These are phyloP conservation scores for Ceratoteleas bidentatus DNA, from an alignment of 1,140 invertebrate species.

Conservation along the genomic window DNA sequence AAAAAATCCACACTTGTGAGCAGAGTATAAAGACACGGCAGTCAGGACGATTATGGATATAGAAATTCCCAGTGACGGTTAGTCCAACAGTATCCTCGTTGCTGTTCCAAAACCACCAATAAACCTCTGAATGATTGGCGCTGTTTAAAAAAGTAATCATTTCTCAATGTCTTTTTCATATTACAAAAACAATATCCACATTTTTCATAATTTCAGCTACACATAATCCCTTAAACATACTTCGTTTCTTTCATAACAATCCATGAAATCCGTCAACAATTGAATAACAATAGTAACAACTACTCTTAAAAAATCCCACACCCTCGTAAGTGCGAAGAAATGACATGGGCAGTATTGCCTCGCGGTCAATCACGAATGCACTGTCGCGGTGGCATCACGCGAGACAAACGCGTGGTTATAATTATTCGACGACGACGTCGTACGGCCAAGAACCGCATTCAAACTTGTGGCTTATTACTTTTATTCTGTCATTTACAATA, in stretches of 20 bases:
- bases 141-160: too few relatives aligned
- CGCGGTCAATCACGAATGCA: constrained; percentile 13
- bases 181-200: constrained; percentile 41
- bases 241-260: too few relatives aligned
- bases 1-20: too few relatives aligned
- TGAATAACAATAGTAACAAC: constrained; percentile 59
- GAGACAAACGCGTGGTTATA: constrained; percentile 28
- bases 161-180: constrained; percentile 10
- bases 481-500: constrained; percentile 81
- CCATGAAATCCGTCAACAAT: constrained; percentile 57
- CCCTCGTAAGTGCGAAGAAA: not conserved
- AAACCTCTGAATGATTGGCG: too few relatives aligned
- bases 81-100: too few relatives aligned
- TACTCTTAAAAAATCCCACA: too few relatives aligned
- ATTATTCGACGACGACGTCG: constrained; percentile 28
- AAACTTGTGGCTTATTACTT: constrained; percentile 78
- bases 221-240: too few relatives aligned
- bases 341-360: not conserved
- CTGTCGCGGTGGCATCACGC: constrained; percentile 23
- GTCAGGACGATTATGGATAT: too few relatives aligned
- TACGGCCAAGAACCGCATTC: constrained; percentile 70
- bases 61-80: too few relatives aligned
- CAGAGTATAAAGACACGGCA: too few relatives aligned
- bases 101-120: too few relatives aligned
- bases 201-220: too few relatives aligned